phyloP scores from a whole-genome alignment of 1,140 invertebrate genomes.

The Bombus fervidus region DNA sequence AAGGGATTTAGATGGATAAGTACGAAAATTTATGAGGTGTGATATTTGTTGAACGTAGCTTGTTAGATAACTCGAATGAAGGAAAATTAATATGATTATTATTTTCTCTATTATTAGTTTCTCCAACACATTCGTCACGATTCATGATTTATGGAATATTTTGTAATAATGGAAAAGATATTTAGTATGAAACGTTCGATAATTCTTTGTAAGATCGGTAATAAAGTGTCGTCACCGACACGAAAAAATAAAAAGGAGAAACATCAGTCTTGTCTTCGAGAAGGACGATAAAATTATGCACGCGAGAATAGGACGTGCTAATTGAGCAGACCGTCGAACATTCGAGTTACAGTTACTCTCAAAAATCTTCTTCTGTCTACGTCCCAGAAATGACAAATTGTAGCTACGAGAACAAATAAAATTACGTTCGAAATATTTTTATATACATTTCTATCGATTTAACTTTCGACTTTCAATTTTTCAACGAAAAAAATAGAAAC shows the following conservation, averaged over 20 bases:
- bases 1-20: not conserved
- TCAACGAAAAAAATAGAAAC: too few relatives aligned
- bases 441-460: too few relatives aligned
- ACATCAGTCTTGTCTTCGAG: not conserved
- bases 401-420: too few relatives aligned
- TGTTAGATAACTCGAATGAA: too few relatives aligned
- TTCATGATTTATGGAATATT: not conserved
- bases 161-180: not conserved
- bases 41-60: too few relatives aligned
- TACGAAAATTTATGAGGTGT: too few relatives aligned
- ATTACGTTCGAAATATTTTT: too few relatives aligned
- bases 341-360: slow-evolving; percentile 18
- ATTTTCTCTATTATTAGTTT: too few relatives aligned
- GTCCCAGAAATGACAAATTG: not conserved
- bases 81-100: too few relatives aligned
- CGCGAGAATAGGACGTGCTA: slow-evolving; percentile 17
- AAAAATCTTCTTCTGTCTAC: not conserved
- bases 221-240: not conserved
- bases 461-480: too few relatives aligned
- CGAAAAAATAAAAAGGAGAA: not conserved
- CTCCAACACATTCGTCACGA: too few relatives aligned
- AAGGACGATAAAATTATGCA: not conserved
- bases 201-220: not conserved
- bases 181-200: not conserved
- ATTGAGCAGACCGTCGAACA: slow-evolving; percentile 13